Evolutionary conservation across 2,888 invertebrate species (phyloP), one percentile per base, ranked within the genome.

Genomic region (Clepsis dumicolana): DNA sequence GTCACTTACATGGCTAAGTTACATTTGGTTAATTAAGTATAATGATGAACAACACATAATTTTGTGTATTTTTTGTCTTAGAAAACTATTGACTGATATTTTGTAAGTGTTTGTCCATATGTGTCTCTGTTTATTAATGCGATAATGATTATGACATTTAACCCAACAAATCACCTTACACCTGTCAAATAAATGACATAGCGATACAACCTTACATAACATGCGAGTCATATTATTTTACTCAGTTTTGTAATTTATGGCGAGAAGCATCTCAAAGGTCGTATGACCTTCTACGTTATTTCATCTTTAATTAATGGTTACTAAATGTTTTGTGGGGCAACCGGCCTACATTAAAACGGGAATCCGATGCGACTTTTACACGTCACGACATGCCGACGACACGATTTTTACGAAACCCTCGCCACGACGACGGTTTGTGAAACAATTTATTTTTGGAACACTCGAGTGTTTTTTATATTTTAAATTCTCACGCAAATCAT

Each of bases 221-320:
- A 10, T 12, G 25, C 25, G 4, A 24, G 52, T 62, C 65, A 35
- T 25, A 10, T 48, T 32, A 48, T 56, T 66, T 61, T 56, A 16
- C 35, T 50, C 52, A 50, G 76, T 73, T 75, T 75, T 70, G 79
- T 73, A 77, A 81, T 78, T 72, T 77, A 66, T 25, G 1, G 48
- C 52, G 25, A n/a, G 44, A 50, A 60, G 41, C 59, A 50, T 53
- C 76, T 73, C 70, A 63, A 70, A 62, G 80, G 80, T 81, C 59
- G 52, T 32, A 69, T 41, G 81, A 83, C 87, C 86, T 87, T 83
- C 71, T 73, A 73, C 75, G 78, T 75, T 80, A 79, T 84, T 86
- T 82, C 80, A 76, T 81, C 78, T 77, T 79, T 77, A 81, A 81
- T 84, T 82, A 79, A 80, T 80, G 79, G 76, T 85, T 84, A 81